phyloP scores from a whole-genome alignment of 2,888 invertebrate species.

The Athalia rosae region DNA sequence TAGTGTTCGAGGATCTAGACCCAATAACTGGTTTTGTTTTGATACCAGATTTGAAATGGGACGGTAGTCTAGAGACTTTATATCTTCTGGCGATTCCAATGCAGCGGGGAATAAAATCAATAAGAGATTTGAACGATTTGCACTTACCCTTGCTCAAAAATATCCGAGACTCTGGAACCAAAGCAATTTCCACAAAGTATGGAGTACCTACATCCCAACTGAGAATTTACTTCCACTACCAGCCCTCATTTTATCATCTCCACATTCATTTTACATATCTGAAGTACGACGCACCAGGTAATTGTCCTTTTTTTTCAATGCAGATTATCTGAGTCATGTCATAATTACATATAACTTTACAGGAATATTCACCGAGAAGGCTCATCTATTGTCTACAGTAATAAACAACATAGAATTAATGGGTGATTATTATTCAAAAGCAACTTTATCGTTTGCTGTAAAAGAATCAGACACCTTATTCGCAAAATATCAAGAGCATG shows the following conservation, averaged over 20 bases:
- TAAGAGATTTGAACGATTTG: constrained; percentile 86
- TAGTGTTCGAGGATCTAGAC: constrained; percentile 88
- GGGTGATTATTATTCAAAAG: constrained; percentile 88
- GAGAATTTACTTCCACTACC: constrained; percentile 94
- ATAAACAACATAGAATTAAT: constrained; percentile 92
- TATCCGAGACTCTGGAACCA: constrained; percentile 83
- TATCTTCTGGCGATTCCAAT: constrained; percentile 90
- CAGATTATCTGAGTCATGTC: background rate
- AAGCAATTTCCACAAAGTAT: constrained; percentile 86
- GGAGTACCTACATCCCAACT: constrained; percentile 80
- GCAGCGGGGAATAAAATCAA: constrained; percentile 83
- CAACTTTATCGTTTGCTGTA: constrained; percentile 87
- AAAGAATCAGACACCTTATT: constrained; percentile 86
- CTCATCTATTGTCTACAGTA: constrained; percentile 91
- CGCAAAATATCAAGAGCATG: constrained; percentile 78
- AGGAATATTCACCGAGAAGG: constrained; percentile 88
- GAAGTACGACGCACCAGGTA: constrained; percentile 85
- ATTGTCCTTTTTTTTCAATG: constrained; percentile 25
- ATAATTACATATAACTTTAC: constrained; percentile 47
- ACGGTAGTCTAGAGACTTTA: constrained; percentile 86
- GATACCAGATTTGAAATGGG: constrained; percentile 97
- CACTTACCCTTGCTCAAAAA: constrained; percentile 91
- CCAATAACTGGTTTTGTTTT: constrained; percentile 90
- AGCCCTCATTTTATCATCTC: constrained; percentile 97
- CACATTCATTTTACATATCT: constrained; percentile 95